A percentile compares a stretch with the other conserved stretches of the same genome.
phyloP scores from a whole-genome alignment of 2,797 vertebrate species.

The Muscicapa comitata region DNA sequence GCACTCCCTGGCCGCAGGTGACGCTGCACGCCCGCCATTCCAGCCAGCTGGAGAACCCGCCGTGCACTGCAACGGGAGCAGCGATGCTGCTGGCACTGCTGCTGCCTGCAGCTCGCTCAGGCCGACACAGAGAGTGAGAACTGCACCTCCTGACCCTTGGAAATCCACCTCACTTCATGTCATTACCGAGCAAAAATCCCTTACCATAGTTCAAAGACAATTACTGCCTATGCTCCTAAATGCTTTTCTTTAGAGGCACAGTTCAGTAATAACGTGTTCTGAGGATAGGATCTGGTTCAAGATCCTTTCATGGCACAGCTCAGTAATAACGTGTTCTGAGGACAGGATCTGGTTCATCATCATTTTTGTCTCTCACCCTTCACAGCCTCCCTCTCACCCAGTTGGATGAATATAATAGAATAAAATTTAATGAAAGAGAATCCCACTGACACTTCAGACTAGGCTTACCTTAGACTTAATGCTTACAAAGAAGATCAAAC shows the following conservation, averaged over 20 bases:
- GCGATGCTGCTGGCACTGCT: neutral
- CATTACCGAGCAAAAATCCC: neutral
- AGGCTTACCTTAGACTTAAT: neutral
- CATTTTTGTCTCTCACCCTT: neutral
- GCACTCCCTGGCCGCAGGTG: constrained; percentile 86
- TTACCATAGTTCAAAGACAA: neutral
- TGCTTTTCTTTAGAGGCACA: neutral
- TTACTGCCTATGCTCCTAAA: neutral
- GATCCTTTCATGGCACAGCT: too few relatives aligned
- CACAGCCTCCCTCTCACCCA: neutral
- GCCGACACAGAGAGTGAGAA: neutral
- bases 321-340: neutral
- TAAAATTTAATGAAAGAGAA: neutral
- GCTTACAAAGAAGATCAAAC: neutral
- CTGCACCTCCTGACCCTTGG: neutral
- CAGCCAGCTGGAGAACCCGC: constrained; percentile 90
- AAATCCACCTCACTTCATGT: accelerated
- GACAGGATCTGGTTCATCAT: neutral
- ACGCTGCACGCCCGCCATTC: constrained; percentile 88
- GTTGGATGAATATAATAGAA: neutral
- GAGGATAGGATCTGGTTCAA: neutral
- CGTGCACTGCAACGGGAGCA: constrained; percentile 81
- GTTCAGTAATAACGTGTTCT: neutral
- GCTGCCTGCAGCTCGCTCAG: neutral
- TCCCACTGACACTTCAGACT: neutral